Base-by-base conservation (phyloP, 1,140 invertebrate genomes). In the Drosophila funebris region DNA sequence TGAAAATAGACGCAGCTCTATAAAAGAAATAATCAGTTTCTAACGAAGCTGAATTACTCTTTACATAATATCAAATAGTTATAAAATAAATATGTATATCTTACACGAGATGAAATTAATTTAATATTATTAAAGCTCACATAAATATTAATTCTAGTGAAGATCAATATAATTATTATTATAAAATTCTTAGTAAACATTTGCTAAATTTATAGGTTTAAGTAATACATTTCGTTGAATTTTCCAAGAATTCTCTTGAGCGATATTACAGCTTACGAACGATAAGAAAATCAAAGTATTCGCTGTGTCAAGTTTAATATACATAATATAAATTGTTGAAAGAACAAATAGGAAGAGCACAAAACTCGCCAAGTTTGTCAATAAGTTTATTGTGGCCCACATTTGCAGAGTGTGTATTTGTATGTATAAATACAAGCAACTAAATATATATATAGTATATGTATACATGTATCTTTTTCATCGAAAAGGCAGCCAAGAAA, bases 401-500 rank as follows among this genome's bases (percentile, higher is more conserved):
- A 67, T 60, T 60, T 58, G 61, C 14, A 48, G 24, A 20, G 56
- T 20, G 18, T 18, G 33, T 52, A n/a, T n/a, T n/a, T n/a, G 29
- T 57, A 14, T 16, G 16, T 43, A 16, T 44, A 48, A 4, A 20
- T 29, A 31, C 27, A 16, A 44, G 20, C 24, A 24, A 24, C 8
- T 46, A 53, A n/a, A 44, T 48, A 63, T 37, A 29, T 27, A 44
- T 53, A 29, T 41, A 8, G n/a, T 18, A 43, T 24, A 54, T 24
- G 22, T 36, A 22, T 58, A 8, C 66, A 41, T 48, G 22, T 61
- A 13, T 62, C 20, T 71, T 78, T 81, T 69, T 73, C 64, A 85
- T 70, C 63, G 73, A 60, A 70, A 83, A 83, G 74, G 62, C 58
- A 63, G 50, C 48, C 22, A 61, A 70, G 66, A 68, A 77, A 81